Base-by-base conservation (phyloP, 1,140 invertebrate species). In the Rhyacophila brunnea region DNA sequence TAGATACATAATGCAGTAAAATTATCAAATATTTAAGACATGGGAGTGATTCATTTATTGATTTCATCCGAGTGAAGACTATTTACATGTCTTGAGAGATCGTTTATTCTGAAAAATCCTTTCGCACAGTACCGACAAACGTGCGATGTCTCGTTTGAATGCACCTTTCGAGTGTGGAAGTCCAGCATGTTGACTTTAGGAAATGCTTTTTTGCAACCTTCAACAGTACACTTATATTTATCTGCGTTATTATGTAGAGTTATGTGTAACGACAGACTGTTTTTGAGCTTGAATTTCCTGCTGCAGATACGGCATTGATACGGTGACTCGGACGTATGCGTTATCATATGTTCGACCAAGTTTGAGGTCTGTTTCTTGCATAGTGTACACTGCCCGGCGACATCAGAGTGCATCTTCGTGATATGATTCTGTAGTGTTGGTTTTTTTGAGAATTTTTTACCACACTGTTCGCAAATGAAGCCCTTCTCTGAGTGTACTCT, bases 291-390 rank as follows among this genome's bases (percentile, higher is more conserved):
- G 43, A 62, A 65, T 1, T 15, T 28, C 11, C 45, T 23, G n/a
- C 42, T 23, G 45, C 63, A 65, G 6, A 54, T 34, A 2, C 51
- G 15, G 35, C 63, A 65, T 23, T 68, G 63, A 44, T 71, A 71
- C 18, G 59, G 55, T 11, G 20, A 55, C 1, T 63, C 42, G 10
- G 44, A 48, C 0, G 66, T 36, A 36, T 75, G 73, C 47, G 70
- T 75, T 14, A 74, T 71, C 52, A 70, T 69, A 13, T 80, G 78
- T 35, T 78, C 74, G n/a, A 72, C 71, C 6, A 80, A 57, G 43
- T 78, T 47, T 1, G 63, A 62, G 2, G 50, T 55, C 10, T 54
- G 32, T 18, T 50, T 48, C 6, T 40, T 42, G 36, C 63, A 65
- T 10, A 45, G 32, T 6, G 10, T 10, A 17, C 63, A 65, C n/a